Evolutionary conservation across 2,113 vertebrate species (phyloP).

Genomic region (Pipra filicauda): DNA sequence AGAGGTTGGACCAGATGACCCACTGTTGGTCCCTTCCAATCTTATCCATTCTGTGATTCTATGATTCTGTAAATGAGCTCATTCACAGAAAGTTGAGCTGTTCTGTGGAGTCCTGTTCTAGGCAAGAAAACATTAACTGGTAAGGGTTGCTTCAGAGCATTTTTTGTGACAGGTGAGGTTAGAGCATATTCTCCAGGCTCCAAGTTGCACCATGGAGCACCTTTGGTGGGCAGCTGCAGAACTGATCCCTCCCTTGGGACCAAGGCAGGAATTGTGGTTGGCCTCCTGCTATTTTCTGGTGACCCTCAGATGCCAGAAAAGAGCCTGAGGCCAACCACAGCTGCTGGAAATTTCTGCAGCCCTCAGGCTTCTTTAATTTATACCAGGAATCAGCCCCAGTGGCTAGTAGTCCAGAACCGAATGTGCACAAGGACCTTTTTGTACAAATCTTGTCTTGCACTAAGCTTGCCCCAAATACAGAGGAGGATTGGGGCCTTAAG

Average conservation of each 20-base stretch:
- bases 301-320: neutral
- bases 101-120: neutral
- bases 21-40: neutral
- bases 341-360: slow-evolving; percentile 15
- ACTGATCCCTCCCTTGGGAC: neutral
- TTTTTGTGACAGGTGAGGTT: neutral
- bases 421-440: neutral
- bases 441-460: neutral
- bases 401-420: neutral
- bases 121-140: neutral
- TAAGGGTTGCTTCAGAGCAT: neutral
- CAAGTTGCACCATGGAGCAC: neutral
- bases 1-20: neutral
- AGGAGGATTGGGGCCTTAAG: neutral
- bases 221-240: neutral
- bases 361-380: slow-evolving; percentile 11
- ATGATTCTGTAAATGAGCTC: neutral
- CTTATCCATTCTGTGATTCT: neutral
- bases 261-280: neutral
- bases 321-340: neutral
- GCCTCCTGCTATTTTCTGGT: neutral
- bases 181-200: neutral
- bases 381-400: neutral
- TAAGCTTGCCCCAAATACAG: neutral
- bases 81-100: neutral